phyloP scores from a whole-genome alignment of 2,888 invertebrate species.

The Shargacucullia verbasci region DNA sequence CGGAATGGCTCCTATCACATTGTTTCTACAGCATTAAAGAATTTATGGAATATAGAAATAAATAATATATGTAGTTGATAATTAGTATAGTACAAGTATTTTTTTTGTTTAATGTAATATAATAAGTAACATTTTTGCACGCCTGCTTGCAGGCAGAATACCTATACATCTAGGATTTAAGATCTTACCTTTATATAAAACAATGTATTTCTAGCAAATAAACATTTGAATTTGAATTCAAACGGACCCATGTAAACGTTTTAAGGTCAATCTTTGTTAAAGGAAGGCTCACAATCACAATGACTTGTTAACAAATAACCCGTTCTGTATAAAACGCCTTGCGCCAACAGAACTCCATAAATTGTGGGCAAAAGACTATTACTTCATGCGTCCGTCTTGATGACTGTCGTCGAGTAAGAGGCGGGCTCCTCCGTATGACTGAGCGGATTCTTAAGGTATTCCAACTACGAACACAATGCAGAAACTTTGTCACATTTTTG shows the following conservation, averaged over 20 bases:
- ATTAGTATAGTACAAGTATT: too few relatives aligned
- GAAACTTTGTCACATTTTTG: not conserved
- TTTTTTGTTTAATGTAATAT: too few relatives aligned
- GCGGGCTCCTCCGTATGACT: slow-evolving; percentile 40
- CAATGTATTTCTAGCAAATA: too few relatives aligned
- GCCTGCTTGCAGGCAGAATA: too few relatives aligned
- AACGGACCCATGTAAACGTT: not conserved
- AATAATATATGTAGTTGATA: too few relatives aligned
- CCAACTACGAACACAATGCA: slow-evolving; percentile 35
- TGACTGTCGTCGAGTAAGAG: slow-evolving; percentile 41
- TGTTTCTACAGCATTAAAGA: too few relatives aligned
- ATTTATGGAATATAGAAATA: too few relatives aligned
- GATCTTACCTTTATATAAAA: too few relatives aligned
- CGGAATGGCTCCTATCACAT: too few relatives aligned
- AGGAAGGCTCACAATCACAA: slow-evolving; percentile 1
- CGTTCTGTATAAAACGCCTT: slow-evolving; percentile 25
- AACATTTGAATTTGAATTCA: too few relatives aligned
- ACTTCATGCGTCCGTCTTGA: slow-evolving; percentile 36
- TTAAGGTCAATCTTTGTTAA: not conserved
- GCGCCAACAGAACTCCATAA: slow-evolving; percentile 21
- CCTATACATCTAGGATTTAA: too few relatives aligned
- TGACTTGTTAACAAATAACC: slow-evolving; percentile 18
- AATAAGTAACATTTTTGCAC: too few relatives aligned
- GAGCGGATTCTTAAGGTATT: slow-evolving; percentile 19
- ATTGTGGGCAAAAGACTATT: slow-evolving; percentile 38